Conservation (phyloP, 64 coral and sea anemone genomes). For the Montipora efflorescens region DNA sequence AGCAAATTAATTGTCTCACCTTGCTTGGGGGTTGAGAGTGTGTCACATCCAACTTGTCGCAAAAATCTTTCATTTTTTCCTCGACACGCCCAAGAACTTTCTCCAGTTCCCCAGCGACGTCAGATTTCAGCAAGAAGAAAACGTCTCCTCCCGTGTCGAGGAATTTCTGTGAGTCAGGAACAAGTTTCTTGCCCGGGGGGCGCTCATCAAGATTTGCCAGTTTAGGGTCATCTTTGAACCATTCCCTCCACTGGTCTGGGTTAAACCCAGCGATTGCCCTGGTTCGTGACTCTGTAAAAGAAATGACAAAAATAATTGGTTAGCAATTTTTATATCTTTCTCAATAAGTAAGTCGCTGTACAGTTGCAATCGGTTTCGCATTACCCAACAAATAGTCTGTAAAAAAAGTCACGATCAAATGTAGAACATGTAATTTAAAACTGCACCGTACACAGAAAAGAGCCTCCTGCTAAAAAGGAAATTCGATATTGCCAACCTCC, state of each 20-base stretch:
- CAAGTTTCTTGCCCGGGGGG: neutral
- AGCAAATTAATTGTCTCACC: neutral
- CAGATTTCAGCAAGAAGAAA: constrained; percentile 79
- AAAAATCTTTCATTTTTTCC: constrained; percentile 56
- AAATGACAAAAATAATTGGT: neutral
- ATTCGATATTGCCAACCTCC: no score
- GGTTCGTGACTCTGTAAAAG: constrained; percentile 50
- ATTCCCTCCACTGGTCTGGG: constrained; percentile 74
- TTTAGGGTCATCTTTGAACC: constrained; percentile 65
- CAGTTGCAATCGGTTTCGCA: no score
- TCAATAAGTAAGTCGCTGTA: no score
- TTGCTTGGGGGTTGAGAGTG: constrained; percentile 69
- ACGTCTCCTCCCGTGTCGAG: constrained; percentile 85
- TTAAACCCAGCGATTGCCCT: constrained; percentile 81
- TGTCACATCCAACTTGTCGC: constrained; percentile 27
- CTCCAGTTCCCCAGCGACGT: constrained; percentile 20
- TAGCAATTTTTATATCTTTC: neutral
- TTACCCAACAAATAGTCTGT: no score
- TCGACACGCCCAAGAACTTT: constrained; percentile 18
- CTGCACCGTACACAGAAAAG: no score
- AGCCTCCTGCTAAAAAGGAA: no score
- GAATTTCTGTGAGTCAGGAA: constrained; percentile 79
- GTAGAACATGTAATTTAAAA: no score
- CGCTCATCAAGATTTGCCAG: constrained; percentile 56
- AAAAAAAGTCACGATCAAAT: no score